phyloP scores from a whole-genome alignment of 2,113 vertebrate species.

The Labrus mixtus region DNA sequence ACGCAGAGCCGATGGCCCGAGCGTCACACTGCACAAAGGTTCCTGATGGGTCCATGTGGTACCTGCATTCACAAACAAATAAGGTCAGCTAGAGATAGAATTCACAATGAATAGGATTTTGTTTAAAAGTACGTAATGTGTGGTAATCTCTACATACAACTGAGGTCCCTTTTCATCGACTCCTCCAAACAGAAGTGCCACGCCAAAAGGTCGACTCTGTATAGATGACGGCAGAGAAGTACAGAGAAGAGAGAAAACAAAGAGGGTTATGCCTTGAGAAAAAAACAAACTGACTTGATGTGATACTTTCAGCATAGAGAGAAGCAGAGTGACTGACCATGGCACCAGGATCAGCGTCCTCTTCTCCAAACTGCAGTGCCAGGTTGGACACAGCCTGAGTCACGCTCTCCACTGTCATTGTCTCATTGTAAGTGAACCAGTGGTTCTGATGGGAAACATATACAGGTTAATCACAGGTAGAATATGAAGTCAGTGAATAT shows the following conservation, averaged over 20 bases:
- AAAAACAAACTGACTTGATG: background rate
- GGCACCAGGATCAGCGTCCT: slow-evolving; percentile 97
- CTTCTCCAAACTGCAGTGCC: slow-evolving; percentile 97
- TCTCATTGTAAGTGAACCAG: slow-evolving; percentile 99
- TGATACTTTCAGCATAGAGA: background rate
- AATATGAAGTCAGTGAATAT: background rate
- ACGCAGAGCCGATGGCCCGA: slow-evolving; percentile 96
- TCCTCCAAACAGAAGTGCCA: slow-evolving; percentile 96
- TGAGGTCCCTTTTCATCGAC: slow-evolving; percentile 98
- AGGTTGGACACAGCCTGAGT: slow-evolving; percentile 98
- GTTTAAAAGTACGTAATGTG: background rate
- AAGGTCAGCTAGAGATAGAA: background rate
- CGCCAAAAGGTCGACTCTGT: slow-evolving; percentile 96
- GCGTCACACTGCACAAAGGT: slow-evolving; percentile 99
- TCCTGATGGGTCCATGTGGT: slow-evolving; percentile 99
- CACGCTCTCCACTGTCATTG: slow-evolving; percentile 98
- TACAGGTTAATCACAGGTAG: background rate
- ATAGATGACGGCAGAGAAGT: slow-evolving; percentile 3
- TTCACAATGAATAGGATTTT: background rate
- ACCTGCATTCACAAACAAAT: slow-evolving; percentile 79
- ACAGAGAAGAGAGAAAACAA: background rate
- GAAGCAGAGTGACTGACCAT: slow-evolving; percentile 85
- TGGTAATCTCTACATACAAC: slow-evolving; percentile 85
- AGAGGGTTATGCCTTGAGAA: background rate
- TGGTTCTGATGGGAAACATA: slow-evolving; percentile 87